Base-by-base conservation (phyloP, 2,888 invertebrate genomes). In the Cataglyphis albicans region DNA sequence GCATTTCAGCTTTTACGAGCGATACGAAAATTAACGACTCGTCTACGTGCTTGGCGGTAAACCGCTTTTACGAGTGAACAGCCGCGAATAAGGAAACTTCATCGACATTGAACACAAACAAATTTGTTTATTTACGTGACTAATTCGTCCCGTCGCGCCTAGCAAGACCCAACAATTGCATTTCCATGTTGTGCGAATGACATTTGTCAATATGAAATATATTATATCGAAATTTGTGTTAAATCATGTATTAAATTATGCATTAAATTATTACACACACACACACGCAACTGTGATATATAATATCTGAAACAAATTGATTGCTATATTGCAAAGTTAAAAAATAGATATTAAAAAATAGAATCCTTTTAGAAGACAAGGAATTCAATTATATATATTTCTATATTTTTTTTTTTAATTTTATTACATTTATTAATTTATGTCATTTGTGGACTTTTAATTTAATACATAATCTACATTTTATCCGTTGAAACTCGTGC, bases 41-140 rank as follows among this genome's bases (percentile, higher is more conserved):
- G 68, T 78, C 68, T 78, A 59, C 44, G 59, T 78, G 59, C 44
- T 78, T 78, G 44, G 44, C 12, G 70, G 21, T 78, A 70, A 78
- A 78, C 44, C 57, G 44, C 70, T 78, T 78, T 78, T 70, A 78
- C 70, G 78, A 70, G 70, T 68, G 78, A 78, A 70, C 32, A 78
- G 57, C 32, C 57, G 44, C 68, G 57, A 78, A 78, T 78, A 44
- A 70, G 78, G 70, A 78, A 78, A 78, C 44, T 78, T 32, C 78
- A 78, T 78, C 67, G 76, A 55, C 76, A 76, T 76, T 32, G 70
- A 59, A 70, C 78, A 78, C 44, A n/a, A 6, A 57, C 57, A 57
- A 78, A 78, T 68, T 78, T 76, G 76, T 76, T 76, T 78, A 57
- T 78, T 70, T 70, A 78, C 41, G 41, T 44, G 41, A 44, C 18